Evolutionary conservation across 2,888 invertebrate species (phyloP).

Genomic region (Smittia aterrima): DNA sequence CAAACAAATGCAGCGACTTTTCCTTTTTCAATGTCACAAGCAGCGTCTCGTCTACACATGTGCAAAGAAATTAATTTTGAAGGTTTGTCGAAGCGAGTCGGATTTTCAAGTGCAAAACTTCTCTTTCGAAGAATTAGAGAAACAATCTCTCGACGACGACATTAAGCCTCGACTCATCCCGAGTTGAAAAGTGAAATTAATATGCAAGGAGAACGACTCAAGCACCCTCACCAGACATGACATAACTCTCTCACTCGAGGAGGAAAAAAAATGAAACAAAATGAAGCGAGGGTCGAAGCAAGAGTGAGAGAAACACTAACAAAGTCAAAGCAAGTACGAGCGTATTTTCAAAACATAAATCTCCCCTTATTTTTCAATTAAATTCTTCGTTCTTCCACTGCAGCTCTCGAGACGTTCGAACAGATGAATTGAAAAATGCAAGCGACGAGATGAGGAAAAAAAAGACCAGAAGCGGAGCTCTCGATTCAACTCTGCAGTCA

Average conservation of each 20-base stretch:
- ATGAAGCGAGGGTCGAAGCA: background rate
- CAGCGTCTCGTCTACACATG: conserved; percentile 3
- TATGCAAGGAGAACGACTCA: too few species aligned
- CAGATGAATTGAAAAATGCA: conserved; percentile 20
- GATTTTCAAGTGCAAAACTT: too few species aligned
- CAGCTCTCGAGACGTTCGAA: background rate
- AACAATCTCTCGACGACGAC: too few species aligned
- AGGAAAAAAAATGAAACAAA: background rate
- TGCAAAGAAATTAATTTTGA: background rate
- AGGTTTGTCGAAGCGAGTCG: too few species aligned
- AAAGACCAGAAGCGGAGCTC: background rate
- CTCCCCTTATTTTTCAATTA: conserved; percentile 36
- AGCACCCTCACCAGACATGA: background rate
- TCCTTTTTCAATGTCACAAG: conserved; percentile 22
- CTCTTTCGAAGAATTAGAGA: too few species aligned
- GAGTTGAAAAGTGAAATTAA: too few species aligned
- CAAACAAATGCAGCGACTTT: too few species aligned
- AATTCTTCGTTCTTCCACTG: background rate
- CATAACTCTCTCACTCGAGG: background rate
- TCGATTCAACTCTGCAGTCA: too few species aligned
- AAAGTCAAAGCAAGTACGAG: background rate
- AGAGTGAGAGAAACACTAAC: conserved; percentile 5
- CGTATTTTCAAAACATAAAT: conserved; percentile 15
- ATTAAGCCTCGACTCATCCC: too few species aligned
- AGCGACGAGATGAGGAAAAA: background rate